Base-by-base conservation (phyloP, 2,888 invertebrate species). In the Drosophila kanekoi region DNA sequence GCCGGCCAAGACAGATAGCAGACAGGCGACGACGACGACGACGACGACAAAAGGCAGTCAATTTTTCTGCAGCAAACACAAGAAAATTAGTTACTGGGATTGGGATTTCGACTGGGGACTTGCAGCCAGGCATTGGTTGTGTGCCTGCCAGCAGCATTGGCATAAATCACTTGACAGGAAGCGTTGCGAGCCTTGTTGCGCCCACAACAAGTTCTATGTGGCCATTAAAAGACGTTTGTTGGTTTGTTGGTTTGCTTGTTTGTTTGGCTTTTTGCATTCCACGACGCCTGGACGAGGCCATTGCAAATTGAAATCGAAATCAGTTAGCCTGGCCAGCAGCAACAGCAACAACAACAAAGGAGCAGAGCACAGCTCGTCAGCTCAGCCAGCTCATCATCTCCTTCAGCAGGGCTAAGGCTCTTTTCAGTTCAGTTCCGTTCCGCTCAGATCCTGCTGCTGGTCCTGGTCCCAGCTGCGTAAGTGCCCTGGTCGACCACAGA, bases 211-310 rank as follows among this genome's bases (percentile, higher is more conserved):
- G 77, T 68, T 83, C 89, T 86, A 86, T 83, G 70, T 77, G 81
- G 87, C 89, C 87, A 82, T 88, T 83, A 86, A 88, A 83, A 88
- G 86, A 86, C 86, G 77, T 86, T 83, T 83, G 88, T 88, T 86
- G 62, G 74, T 70, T 67, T 77, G 64, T 70, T 65, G 59, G 65
- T 77, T 32, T 33, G 38, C 18, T 28, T 53, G 52, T 28, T n/a
- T 41, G 54, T 43, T 20, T 40, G 38, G 28, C 56, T 43, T 49
- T 57, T 62, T 72, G 68, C 68, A 67, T 72, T 66, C 72, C 72
- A 57, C 14, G 37, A 51, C 32, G 33, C 33, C 52, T 40, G 68
- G 77, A 72, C 69, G 75, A 57, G 43, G 69, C 61, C 58, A 77
- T 68, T 60, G 59, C 70, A 84, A 89, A 86, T 89, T 85, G 89